A percentile compares a stretch with the other conserved stretches of the same genome.
Conservation (phyloP, 2,888 invertebrate genomes). For the Catocala sponsa region DNA sequence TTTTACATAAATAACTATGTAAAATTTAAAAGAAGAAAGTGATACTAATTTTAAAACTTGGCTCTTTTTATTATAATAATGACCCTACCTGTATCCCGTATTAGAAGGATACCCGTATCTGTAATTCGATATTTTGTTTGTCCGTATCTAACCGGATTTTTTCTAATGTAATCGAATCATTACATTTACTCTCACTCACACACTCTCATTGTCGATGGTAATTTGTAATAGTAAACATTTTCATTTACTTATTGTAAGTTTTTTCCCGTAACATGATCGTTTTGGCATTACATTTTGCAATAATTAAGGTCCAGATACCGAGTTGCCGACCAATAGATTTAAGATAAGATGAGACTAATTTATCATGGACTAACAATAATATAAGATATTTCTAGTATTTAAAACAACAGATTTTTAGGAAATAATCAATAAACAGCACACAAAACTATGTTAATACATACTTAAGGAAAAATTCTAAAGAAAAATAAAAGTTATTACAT, state of each 20-base stretch:
- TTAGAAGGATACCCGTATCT: slow-evolving; percentile 45
- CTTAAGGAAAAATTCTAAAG: too few relatives aligned
- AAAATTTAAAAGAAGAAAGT: slow-evolving; percentile 1
- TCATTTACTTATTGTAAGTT: slow-evolving; percentile 67
- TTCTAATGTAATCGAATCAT: slow-evolving; percentile 66
- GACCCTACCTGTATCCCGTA: slow-evolving; percentile 37
- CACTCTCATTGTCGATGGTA: slow-evolving; percentile 69
- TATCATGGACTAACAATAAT: too few relatives aligned
- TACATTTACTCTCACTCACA: slow-evolving; percentile 49
- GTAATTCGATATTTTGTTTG: slow-evolving; percentile 81
- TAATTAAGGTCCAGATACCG: not conserved
- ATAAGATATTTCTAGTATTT: too few relatives aligned
- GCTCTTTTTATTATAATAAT: slow-evolving; percentile 16
- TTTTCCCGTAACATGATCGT: slow-evolving; percentile 62
- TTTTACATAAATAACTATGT: too few relatives aligned
- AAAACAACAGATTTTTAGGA: too few relatives aligned
- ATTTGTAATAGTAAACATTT: slow-evolving; percentile 86
- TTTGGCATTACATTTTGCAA: slow-evolving; percentile 13
- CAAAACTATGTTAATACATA: too few relatives aligned
- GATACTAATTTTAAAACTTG: not conserved
- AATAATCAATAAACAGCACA: too few relatives aligned
- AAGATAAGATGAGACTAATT: too few relatives aligned
- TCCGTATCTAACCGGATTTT: slow-evolving; percentile 55
- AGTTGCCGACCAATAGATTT: too few relatives aligned
- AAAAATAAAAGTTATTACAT: slow-evolving; percentile 1